Conservation (phyloP, 1,140 invertebrate species). For the Cotesia glomerata region DNA sequence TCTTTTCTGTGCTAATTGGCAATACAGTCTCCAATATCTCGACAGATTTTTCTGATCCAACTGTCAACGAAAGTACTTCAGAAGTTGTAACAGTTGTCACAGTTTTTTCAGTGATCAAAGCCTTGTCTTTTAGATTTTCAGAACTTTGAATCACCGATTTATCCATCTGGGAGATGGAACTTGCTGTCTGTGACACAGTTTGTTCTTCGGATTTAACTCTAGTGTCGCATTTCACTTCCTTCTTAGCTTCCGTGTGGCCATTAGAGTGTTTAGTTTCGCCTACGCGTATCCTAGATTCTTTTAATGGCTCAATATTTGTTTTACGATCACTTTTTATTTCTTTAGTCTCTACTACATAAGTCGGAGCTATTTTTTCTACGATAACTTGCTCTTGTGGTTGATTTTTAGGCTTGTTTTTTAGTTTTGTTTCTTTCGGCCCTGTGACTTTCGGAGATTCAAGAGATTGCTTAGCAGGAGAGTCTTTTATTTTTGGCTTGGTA, state of each 20-base stretch:
- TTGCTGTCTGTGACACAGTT: neutral
- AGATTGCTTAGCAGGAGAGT: neutral
- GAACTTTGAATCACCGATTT: neutral
- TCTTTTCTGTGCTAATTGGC: slow-evolving; percentile 36
- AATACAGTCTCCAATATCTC: slow-evolving; percentile 44
- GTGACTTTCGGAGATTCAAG: neutral
- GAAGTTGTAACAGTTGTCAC: slow-evolving; percentile 39
- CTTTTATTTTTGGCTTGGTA: neutral
- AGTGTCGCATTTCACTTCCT: too few species aligned
- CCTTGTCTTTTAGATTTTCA: slow-evolving; percentile 26
- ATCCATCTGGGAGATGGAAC: neutral
- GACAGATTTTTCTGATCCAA: slow-evolving; percentile 40
- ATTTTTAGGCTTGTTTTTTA: neutral
- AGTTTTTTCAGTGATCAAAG: slow-evolving; percentile 42
- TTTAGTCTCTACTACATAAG: neutral
- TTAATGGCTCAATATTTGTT: neutral
- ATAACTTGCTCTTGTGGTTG: slow-evolving; percentile 19
- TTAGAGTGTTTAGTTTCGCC: too few species aligned
- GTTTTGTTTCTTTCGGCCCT: slow-evolving; percentile 2
- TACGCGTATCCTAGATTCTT: neutral
- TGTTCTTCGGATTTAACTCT: neutral
- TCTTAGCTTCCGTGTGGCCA: too few species aligned
- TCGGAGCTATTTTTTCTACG: slow-evolving; percentile 5
- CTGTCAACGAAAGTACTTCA: slow-evolving; percentile 30
- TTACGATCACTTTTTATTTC: slow-evolving; percentile 16